These are phyloP conservation scores for Cylindroiulus punctatus DNA, from an alignment of 2,888 invertebrate species.

Conservation along the genomic window DNA sequence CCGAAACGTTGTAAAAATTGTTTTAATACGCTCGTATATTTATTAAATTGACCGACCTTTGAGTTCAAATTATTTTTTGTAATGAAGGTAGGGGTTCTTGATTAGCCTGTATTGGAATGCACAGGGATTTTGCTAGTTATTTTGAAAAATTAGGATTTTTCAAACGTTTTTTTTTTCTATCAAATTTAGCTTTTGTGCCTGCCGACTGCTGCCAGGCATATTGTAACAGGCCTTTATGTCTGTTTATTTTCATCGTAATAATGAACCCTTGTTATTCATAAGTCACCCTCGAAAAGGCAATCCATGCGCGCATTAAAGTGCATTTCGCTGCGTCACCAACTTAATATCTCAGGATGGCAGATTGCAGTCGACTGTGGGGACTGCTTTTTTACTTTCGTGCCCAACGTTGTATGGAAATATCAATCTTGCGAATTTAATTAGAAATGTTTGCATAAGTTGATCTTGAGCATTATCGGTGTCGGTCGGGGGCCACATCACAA, in stretches of 20 bases:
- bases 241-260: slow-evolving; percentile 21
- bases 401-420: not conserved
- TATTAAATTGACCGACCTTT: no score
- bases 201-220: not conserved
- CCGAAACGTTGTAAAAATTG: no score
- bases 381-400: not conserved
- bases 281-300: not conserved
- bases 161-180: not conserved
- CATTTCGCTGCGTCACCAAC: slow-evolving; percentile 29
- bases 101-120: no score
- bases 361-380: slow-evolving; percentile 14
- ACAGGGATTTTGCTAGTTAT: no score
- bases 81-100: no score
- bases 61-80: no score
- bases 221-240: slow-evolving; percentile 13
- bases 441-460: slow-evolving; percentile 27
- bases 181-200: no score
- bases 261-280: slow-evolving; percentile 23
- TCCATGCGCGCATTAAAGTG: not conserved
- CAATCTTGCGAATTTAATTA: slow-evolving; percentile 29
- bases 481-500: slow-evolving; percentile 8
- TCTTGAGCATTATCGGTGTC: not conserved
- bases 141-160: no score
- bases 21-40: no score
- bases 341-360: not conserved